Base-by-base conservation (phyloP, 2,797 vertebrate species). In the Hybognathus amarus region DNA sequence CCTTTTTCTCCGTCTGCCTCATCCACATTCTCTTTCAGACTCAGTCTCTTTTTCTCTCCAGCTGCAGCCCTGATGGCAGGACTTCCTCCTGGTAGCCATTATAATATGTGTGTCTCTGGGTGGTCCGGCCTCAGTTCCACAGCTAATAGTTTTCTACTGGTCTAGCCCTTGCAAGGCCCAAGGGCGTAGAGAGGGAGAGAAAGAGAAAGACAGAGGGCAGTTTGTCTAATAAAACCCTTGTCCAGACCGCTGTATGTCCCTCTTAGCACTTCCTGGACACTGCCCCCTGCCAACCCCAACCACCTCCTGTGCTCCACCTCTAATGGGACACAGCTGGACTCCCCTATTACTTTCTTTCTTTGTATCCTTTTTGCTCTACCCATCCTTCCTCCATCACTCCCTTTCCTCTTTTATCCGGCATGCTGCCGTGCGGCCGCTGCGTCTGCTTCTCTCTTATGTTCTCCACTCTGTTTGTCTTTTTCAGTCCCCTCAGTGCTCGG, bases 311-410 rank as follows among this genome's bases (percentile, higher is more conserved):
- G 86, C 93, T 94, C 95, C 92, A 95, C 84, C 77, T 93, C 94
- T 98, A 99, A 99, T 98, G 94, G 95, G 96, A 96, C 96, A 95
- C 97, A 99, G 97, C 97, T 99, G 98, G 97, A 96, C 96, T 83
- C 38, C 75, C 76, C 54, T 76, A 38, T 71, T 69, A 64, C 61
- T 82, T 67, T 68, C 68, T 82, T 42, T 81, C 66, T 66, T 63
- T 80, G 82, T 73, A 77, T 84, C 47, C 38, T 22, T 73, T 76
- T 79, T 68, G 74, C 75, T 76, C 85, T 84, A 74, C 66, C 66
- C 73, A 68, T 77, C 54, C 42, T 56, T 77, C 66, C 54, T 61
- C 71, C 54, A 54, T 86, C 76, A 52, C 59, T 59, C 47, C n/a
- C 30, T 85, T 73, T 86, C 59, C 9, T 74, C 33, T 79, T 68